Base-by-base conservation (phyloP, 2,113 vertebrate genomes). In the Hassar affinis region DNA sequence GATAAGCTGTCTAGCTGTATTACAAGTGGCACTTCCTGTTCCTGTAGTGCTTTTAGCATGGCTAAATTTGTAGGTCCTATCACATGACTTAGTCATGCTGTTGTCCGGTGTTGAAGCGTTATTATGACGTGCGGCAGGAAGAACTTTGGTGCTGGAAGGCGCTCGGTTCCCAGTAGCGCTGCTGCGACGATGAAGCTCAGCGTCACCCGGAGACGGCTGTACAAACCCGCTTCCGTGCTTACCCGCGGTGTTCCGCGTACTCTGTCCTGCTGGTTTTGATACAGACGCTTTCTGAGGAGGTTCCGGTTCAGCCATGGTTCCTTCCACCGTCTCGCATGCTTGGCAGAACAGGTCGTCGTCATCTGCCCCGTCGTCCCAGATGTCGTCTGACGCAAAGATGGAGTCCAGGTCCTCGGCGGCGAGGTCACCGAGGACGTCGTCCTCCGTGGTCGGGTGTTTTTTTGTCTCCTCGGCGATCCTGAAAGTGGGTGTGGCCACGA, bases 311-410 rank as follows among this genome's bases (percentile, higher is more conserved):
- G 90, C 52, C 87, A 94, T 54, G 75, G 91, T 88, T 87, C 91
- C 95, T 90, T 99, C 97, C 87, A 98, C 62, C 71, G 96, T 94
- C 33, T 97, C 96, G 85, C 97, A 98, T 3, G 94, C 90, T 76
- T 96, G 94, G 88, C 95, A 96, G n/a, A 98, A 86, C 85, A 98
- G 89, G 78, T 95, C 93, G 81, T 97, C 95, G 11, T 98, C 97
- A 1, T 96, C 95, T 0, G 69, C 90, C 4, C 75, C 88, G 47
- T 94, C 92, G 78, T 95, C 96, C 97, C 96, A 98, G 54, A 93
- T 89, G 47, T 88, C 91, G 17, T 95, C 89, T 0, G 93, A 93
- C 0, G 83, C 85, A 77, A 93, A 94, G 62, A 93, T 66, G 0
- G 71, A 64, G 45, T 91, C 87, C 89, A 93, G 78, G 25, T 94